These are phyloP conservation scores for Thrips palmi DNA, from an alignment of 1,140 invertebrate genomes.

Conservation along the genomic window DNA sequence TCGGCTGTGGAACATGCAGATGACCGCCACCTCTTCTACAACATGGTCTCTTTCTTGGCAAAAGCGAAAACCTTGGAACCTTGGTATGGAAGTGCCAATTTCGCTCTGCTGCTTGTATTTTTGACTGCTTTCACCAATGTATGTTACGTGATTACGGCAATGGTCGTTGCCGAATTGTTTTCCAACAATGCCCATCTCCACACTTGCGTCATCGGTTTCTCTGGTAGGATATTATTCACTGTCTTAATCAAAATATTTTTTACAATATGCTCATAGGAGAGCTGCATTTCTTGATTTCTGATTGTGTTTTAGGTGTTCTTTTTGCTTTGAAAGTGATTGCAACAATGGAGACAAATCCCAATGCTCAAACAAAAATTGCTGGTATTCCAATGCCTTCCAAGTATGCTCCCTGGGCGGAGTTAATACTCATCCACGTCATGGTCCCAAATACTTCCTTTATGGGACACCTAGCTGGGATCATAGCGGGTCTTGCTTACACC, in stretches of 20 bases:
- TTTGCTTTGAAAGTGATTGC: conserved; percentile 51
- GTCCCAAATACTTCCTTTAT: conserved; percentile 38
- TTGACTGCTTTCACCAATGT: conserved; percentile 33
- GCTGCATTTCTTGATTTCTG: background rate
- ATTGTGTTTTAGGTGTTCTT: conserved; percentile 22
- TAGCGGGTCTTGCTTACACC: conserved; percentile 42
- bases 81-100: conserved; percentile 34
- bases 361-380: conserved; percentile 25
- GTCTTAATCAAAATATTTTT: no score
- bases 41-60: conserved; percentile 48
- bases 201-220: conserved; percentile 49
- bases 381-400: conserved; percentile 36
- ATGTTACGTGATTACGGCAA: conserved; percentile 30
- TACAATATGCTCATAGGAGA: no score
- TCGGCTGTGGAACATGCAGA: conserved; percentile 45
- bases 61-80: conserved; percentile 40
- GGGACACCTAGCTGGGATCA: conserved; percentile 50
- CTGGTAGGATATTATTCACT: conserved; percentile 25
- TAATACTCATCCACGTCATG: conserved; percentile 44
- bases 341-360: conserved; percentile 25
- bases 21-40: conserved; percentile 57
- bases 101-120: conserved; percentile 31
- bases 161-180: conserved; percentile 17
- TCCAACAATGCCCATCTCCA: conserved; percentile 23
- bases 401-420: conserved; percentile 44